Evolutionary conservation across 2,113 vertebrate species (phyloP), one percentile per base, ranked within the genome.

Genomic region (Scatophagus argus): DNA sequence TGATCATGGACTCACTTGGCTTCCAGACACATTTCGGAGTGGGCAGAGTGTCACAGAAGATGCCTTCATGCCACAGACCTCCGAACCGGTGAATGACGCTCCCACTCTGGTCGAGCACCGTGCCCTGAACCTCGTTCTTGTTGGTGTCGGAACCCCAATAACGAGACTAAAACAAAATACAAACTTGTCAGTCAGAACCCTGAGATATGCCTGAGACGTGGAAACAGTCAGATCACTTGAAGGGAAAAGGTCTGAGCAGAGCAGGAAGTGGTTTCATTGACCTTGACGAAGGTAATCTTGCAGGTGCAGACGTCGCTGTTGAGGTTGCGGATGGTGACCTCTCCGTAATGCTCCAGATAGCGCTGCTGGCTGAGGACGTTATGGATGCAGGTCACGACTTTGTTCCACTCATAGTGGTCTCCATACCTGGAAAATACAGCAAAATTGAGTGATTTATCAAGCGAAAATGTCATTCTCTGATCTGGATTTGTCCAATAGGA

Each of bases 331-430:
- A 98, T 97, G 66, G 95, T 79, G 41, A 98, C 96, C 82, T 98
- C 97, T 0, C 97, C 97, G 0, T 98, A 98, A 83, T 98, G 97
- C 88, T 98, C 97, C 17, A 98, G 95, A 84, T 96, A 98, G 32
- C 97, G 95, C 68, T 97, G 97, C 79, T 96, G 96, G 23, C 96
- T 98, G 38, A 98, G 92, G 39, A 98, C 96, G 29, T 97, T 98
- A 82, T 98, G 97, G 88, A 98, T 96, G 93, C 97, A 98, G 51
- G 96, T 97, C 0, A 97, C 96, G 13, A 96, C 96, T 86, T 98
- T 98, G 93, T 97, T 98, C 97, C 97, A 98, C 91, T 98, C 96
- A 3, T 96, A 98, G 90, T 97, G 97, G 80, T 98, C 97, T 8
- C 96, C 96, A 10, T 93, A 96, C 87, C 97, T 98, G 83, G 6